Base-by-base conservation (phyloP, 2,888 invertebrate genomes). In the Uloborus plumipes region DNA sequence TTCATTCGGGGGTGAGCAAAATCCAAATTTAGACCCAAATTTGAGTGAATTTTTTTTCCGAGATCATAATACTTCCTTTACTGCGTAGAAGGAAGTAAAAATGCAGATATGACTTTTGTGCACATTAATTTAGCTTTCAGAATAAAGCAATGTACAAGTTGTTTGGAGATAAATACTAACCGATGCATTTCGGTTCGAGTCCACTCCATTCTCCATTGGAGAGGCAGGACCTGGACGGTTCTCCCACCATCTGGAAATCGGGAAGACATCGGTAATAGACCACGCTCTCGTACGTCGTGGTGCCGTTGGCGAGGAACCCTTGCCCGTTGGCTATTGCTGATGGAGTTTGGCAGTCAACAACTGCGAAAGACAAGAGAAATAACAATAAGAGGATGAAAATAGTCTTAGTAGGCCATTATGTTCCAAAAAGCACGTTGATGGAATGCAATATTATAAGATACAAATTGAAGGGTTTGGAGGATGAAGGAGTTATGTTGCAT, bases 251-350 rank as follows among this genome's bases (percentile, higher is more conserved):
- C 88, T 94, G 94, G 90, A 92, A 95, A 87, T 94, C 94, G 2
- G 95, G 96, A 77, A 96, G 89, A 88, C 97, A 97, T 88, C 96
- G 95, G 89, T 96, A 96, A 88, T 96, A 96, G 0, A 95, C 93
- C 0, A 94, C 93, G 73, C 95, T 94, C 49, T 94, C 94, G 88
- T 94, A 97, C 0, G 93, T 91, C 0, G 95, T 95, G 0, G 95
- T 93, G 67, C 94, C 93, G 88, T 97, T 96, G 79, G 95, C 93
- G 51, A 95, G 92, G 86, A 96, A 95, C 20, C 95, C 93, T 77
- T 95, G 92, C 0, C 96, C 96, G 88, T 96, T 95, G 85, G 95
- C 94, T 3, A 86, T 78, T 67, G 96, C 94, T 11, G 83, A 67
- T 0, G 96, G 96, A 72, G 93, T 92, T 78, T 93, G 93, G 89